A percentile compares a stretch with the other conserved stretches of the same genome.
Evolutionary conservation across 1,140 invertebrate genomes (phyloP).

Genomic region (Ostrea denselamellosa): DNA sequence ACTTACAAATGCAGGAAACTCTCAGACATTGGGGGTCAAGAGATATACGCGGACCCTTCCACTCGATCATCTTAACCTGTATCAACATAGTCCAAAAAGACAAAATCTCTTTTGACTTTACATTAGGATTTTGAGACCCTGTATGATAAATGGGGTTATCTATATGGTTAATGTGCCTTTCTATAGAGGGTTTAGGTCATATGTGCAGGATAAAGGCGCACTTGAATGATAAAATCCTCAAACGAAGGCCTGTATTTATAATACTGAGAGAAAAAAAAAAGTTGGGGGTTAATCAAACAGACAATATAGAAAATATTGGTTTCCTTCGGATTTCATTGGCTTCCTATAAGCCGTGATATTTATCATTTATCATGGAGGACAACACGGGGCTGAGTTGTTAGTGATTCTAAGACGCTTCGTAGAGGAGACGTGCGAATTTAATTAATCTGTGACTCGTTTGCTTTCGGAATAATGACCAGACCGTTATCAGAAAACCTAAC

Average conservation of each 20-base stretch:
- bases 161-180: neutral
- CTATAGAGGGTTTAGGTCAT: neutral
- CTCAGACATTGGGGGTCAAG: too few relatives aligned
- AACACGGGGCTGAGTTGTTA: neutral
- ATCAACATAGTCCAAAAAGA: neutral
- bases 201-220: neutral
- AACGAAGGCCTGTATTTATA: neutral
- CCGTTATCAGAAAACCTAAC: neutral
- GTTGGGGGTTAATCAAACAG: neutral
- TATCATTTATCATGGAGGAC: constrained; percentile 22
- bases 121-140: neutral
- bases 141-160: neutral
- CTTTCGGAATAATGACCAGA: neutral
- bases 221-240: constrained; percentile 5
- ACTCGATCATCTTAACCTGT: too few relatives aligned
- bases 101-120: neutral
- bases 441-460: constrained; percentile 9
- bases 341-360: neutral
- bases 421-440: neutral
- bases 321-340: neutral
- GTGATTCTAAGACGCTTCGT: neutral
- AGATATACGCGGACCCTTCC: too few relatives aligned
- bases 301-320: neutral
- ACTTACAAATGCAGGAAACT: too few relatives aligned
- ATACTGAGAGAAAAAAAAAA: neutral